Conservation (phyloP, 2,113 vertebrate species). For the Calypte anna region DNA sequence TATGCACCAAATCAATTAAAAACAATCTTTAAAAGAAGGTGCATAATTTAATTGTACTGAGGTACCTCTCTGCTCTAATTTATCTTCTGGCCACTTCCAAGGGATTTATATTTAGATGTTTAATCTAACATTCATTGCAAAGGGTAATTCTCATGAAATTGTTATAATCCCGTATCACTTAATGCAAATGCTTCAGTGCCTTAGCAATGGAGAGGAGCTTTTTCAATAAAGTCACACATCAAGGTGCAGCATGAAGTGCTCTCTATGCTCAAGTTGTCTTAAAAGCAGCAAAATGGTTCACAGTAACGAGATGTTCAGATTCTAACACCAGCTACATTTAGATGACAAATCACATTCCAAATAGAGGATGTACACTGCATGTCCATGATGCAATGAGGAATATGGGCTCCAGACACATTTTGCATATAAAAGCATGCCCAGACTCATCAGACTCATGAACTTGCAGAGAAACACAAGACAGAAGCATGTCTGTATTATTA, state of each 20-base stretch:
- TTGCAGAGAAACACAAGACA: constrained; percentile 36
- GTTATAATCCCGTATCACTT: constrained; percentile 70
- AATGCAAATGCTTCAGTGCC: constrained; percentile 75
- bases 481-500: neutral
- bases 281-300: constrained; percentile 67
- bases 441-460: constrained; percentile 57
- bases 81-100: constrained; percentile 75
- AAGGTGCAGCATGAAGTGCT: constrained; percentile 47
- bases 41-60: constrained; percentile 74
- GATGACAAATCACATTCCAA: constrained; percentile 73
- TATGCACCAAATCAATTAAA: constrained; percentile 80
- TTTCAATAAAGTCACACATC: constrained; percentile 72
- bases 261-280: constrained; percentile 59
- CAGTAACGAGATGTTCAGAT: constrained; percentile 35
- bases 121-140: constrained; percentile 78
- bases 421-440: constrained; percentile 66
- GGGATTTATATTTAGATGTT: constrained; percentile 73
- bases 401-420: constrained; percentile 61
- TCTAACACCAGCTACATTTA: constrained; percentile 65
- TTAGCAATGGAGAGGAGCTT: constrained; percentile 63
- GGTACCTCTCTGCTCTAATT: constrained; percentile 68
- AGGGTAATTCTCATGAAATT: constrained; percentile 77
- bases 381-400: constrained; percentile 53
- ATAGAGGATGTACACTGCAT: constrained; percentile 60
- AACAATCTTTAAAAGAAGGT: constrained; percentile 76